Evolutionary conservation across 2,113 vertebrate species (phyloP), one percentile per base, ranked within the genome.

Genomic region (Macquaria australasica): DNA sequence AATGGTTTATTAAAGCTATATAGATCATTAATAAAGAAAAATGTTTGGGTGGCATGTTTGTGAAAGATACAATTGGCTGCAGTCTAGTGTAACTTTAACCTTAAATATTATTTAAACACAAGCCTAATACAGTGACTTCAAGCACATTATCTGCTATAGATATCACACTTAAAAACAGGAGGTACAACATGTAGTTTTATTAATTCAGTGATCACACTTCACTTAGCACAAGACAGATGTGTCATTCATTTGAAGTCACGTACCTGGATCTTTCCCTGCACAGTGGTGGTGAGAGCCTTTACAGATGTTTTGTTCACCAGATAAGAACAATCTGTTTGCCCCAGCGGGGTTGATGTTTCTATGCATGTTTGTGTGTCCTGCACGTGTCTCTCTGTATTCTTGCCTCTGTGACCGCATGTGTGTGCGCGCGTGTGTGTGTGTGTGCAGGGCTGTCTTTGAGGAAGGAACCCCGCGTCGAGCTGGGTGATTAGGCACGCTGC

Each of bases 401-500:
- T 43, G 45, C 55, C 56, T 59, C 43, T 94, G 92, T 83, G 91
- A 92, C 90, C 43, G 18, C 58, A 31, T 50, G 23, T 58, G 71
- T 77, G 66, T 84, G 90, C 31, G n/a, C n/a, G n/a, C n/a, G 68
- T 77, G 55, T 25, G 39, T 62, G 73, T 80, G 77, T 82, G 91
- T 84, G 82, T 71, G 63, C 34, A 75, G 79, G 94, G 84, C 60
- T 78, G 83, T 76, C 86, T 93, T 90, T 88, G 88, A 92, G 87
- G 82, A 87, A 89, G 91, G 50, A 90, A 69, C 85, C 85, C 83
- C 80, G 90, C 93, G 93, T 96, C 91, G 95, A 95, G 93, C 88
- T 89, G 93, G 92, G 89, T 95, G 95, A 97, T 97, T 97, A 96
- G 96, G 90, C 97, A 97, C 95, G 96, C 95, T 96, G 84, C 85